Evolutionary conservation across 2,888 invertebrate genomes (phyloP).

Genomic region (Galerucella pusilla): DNA sequence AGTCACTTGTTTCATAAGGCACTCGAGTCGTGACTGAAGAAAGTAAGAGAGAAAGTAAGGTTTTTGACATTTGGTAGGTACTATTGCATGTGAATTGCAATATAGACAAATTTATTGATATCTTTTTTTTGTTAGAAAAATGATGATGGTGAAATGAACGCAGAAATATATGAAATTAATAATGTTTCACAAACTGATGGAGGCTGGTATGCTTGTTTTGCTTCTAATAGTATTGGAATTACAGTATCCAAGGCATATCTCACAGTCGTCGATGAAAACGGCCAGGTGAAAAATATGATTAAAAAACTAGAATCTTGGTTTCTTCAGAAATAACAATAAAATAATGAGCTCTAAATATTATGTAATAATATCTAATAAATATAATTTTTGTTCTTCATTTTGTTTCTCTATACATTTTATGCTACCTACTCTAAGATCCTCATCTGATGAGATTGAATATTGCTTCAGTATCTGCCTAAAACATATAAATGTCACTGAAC

Average conservation of each 20-base stretch:
- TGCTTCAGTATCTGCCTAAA: too few species aligned
- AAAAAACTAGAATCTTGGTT: too few species aligned
- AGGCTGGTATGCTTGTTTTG: constrained; percentile 97
- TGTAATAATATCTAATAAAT: background rate
- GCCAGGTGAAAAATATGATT: constrained; percentile 48
- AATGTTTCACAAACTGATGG: constrained; percentile 91
- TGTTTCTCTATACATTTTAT: too few species aligned
- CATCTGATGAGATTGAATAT: too few species aligned
- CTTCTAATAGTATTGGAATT: constrained; percentile 86
- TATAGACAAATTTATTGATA: constrained; percentile 20
- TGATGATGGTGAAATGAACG: constrained; percentile 58
- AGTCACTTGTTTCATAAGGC: too few species aligned
- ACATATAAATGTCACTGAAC: too few species aligned
- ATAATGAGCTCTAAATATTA: too few species aligned
- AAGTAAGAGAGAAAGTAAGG: too few species aligned
- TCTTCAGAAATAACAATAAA: background rate
- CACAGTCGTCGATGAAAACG: constrained; percentile 81
- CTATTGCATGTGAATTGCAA: constrained; percentile 28
- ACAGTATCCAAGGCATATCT: constrained; percentile 85
- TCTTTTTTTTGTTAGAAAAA: constrained; percentile 45
- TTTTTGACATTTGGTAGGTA: too few species aligned
- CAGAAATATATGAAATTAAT: constrained; percentile 79
- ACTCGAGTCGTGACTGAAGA: too few species aligned
- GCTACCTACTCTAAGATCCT: too few species aligned
- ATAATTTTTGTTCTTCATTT: too few species aligned